phyloP scores from a whole-genome alignment of 2,797 vertebrate genomes.

The Carcharodon carcharias region DNA sequence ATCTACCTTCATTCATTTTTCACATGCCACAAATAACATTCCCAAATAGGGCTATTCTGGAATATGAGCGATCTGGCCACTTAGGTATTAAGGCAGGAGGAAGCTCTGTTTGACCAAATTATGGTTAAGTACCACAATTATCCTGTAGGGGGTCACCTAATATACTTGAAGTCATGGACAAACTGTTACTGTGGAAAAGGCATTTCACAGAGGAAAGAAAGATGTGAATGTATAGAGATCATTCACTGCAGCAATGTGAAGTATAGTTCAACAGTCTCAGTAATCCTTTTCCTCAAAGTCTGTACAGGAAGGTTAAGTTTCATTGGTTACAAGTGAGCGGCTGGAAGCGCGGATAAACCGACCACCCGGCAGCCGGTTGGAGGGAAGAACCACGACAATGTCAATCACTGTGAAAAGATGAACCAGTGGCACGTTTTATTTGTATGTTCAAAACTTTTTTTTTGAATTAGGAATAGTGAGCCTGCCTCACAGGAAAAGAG shows the following conservation, averaged over 20 bases:
- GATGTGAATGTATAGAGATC: not conserved
- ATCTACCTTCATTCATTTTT: not conserved
- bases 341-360: slow-evolving; percentile 35
- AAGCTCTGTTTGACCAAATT: not conserved
- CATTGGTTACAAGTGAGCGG: not conserved
- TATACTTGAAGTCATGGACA: not conserved
- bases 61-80: not conserved
- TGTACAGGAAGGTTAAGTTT: not conserved
- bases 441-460: slow-evolving; percentile 53
- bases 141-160: not conserved
- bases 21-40: not conserved
- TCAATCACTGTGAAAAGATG: slow-evolving; percentile 78
- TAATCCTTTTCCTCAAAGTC: not conserved
- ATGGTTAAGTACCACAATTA: not conserved
- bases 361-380: not conserved
- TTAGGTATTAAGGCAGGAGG: not conserved
- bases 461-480: not conserved
- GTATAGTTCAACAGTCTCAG: not conserved
- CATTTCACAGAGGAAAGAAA: not conserved
- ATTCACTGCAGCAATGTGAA: not conserved
- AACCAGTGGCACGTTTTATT: slow-evolving; percentile 69
- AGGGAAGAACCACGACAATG: slow-evolving; percentile 64
- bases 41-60: not conserved
- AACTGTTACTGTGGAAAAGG: not conserved
- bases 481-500: not conserved